phyloP scores from a whole-genome alignment of 2,888 invertebrate species.

The Punctoribates punctum region DNA sequence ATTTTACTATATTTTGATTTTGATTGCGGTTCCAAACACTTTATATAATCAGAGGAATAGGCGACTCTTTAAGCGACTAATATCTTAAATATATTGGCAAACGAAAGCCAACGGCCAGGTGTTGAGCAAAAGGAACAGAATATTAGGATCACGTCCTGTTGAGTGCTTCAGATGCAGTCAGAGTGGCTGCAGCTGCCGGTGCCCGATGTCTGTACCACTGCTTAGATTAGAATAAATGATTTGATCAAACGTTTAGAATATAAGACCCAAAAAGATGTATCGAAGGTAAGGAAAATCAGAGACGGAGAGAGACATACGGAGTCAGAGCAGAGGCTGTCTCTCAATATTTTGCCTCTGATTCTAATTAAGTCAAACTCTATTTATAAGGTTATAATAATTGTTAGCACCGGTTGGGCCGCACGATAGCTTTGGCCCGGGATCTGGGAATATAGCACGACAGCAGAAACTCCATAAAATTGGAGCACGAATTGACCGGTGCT shows the following conservation, averaged over 20 bases:
- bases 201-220: conserved; percentile 7
- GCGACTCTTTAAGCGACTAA: conserved; percentile 22
- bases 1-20: conserved; percentile 4
- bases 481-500: conserved; percentile 19
- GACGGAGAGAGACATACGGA: background rate
- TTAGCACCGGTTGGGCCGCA: too few species aligned
- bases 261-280: background rate
- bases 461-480: background rate
- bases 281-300: background rate
- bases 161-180: background rate
- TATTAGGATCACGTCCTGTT: conserved; percentile 39
- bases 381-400: background rate
- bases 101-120: conserved; percentile 30
- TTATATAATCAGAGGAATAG: conserved; percentile 24
- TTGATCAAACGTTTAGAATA: conserved; percentile 3
- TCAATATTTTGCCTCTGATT: background rate
- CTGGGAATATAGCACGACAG: background rate
- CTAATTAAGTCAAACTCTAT: background rate
- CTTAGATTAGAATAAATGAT: conserved; percentile 7
- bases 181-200: conserved; percentile 7
- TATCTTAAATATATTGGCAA: conserved; percentile 24
- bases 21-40: conserved; percentile 32
- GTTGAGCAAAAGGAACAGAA: conserved; percentile 31
- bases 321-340: too few species aligned
- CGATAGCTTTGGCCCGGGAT: background rate